Evolutionary conservation across 2,113 vertebrate genomes (phyloP).

Genomic region (Progne subis): DNA sequence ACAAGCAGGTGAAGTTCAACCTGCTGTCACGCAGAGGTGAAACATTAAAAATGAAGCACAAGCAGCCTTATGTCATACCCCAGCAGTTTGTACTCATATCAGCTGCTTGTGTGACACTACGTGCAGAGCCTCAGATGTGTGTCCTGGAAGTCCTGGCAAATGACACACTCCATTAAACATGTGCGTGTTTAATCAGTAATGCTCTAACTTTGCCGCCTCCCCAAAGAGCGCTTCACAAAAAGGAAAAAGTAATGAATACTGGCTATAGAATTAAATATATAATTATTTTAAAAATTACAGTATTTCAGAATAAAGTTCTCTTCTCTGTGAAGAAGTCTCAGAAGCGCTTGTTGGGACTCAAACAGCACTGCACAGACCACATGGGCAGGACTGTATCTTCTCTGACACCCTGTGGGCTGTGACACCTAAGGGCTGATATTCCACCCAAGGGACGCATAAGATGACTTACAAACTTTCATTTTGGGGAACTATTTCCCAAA

Average conservation of each 20-base stretch:
- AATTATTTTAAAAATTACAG: neutral
- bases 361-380: neutral
- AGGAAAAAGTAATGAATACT: neutral
- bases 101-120: neutral
- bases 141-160: neutral
- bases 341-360: accelerated
- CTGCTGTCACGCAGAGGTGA: neutral
- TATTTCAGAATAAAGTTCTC: neutral
- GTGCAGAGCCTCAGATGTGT: neutral
- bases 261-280: neutral
- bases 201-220: neutral
- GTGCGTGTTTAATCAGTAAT: accelerated
- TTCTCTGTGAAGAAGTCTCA: neutral
- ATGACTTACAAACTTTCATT: neutral
- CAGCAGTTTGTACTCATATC: neutral
- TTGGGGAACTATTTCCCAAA: neutral
- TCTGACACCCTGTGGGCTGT: neutral
- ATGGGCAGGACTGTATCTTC: neutral
- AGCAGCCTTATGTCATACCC: neutral
- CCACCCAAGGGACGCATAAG: neutral
- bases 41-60: neutral
- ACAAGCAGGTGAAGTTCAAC: neutral
- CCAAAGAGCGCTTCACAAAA: neutral
- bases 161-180: neutral
- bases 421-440: neutral